These are phyloP conservation scores for Diabrotica balteata DNA, from an alignment of 2,888 invertebrate genomes.

Conservation along the genomic window DNA sequence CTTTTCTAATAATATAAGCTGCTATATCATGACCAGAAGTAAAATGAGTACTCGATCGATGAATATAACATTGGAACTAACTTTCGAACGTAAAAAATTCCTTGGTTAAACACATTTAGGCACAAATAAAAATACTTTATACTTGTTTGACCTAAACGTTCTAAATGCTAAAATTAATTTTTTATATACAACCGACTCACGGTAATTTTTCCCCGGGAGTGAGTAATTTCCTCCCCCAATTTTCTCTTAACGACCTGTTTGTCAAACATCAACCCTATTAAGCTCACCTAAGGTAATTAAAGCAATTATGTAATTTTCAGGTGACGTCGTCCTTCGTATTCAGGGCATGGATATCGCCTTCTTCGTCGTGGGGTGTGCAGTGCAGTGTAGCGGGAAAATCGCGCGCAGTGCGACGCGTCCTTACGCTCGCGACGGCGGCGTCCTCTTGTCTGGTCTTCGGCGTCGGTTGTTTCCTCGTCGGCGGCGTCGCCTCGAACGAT, in stretches of 20 bases:
- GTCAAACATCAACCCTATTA: conserved; percentile 36
- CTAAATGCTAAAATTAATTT: no score
- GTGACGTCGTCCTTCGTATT: conserved; percentile 38
- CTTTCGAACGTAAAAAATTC: no score
- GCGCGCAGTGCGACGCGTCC: conserved; percentile 52
- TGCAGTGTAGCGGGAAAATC: conserved; percentile 45
- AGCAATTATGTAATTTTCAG: conserved; percentile 47
- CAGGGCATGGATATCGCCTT: conserved; percentile 21
- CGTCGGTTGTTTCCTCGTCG: conserved; percentile 52
- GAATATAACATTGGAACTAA: no score
- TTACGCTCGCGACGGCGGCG: conserved; percentile 39
- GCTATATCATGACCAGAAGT: no score
- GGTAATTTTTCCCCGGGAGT: no score
- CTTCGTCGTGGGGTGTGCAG: conserved; percentile 39
- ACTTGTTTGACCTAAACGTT: no score
- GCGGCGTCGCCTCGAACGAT: conserved; percentile 35
- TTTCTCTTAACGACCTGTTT: conserved; percentile 28
- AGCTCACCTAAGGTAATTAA: conserved; percentile 35
- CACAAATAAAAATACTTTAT: no score
- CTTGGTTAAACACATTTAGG: no score
- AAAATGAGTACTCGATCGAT: no score
- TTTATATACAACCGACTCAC: no score
- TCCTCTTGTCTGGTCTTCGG: conserved; percentile 38
- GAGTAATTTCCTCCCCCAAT: neutral
- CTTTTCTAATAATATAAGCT: no score